Evolutionary conservation across 2,113 vertebrate genomes (phyloP), one percentile per base, ranked within the genome.

Genomic region (Malurus melanocephalus): DNA sequence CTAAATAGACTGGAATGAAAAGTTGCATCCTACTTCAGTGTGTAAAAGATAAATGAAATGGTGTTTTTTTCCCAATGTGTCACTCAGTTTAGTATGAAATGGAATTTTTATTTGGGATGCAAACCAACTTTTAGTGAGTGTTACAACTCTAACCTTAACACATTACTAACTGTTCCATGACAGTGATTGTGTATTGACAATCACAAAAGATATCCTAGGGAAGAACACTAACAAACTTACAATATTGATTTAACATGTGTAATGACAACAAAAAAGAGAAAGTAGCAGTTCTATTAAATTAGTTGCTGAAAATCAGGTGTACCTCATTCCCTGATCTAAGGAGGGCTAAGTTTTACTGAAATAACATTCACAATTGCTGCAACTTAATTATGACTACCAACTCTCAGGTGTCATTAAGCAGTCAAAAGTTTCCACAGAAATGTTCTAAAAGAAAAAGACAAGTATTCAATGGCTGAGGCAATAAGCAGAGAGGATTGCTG

Each of bases 41-140:
- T 65, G 53, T 90, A 69, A 27, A 83, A 66, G 40, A 83, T 80
- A 60, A 93, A 87, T 62, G 24, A 85, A 93, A 88, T 52, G 18
- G 46, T 82, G 8, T 5, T 93, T 76, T 76, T 91, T 95, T 67
- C 18, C 71, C 43, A 30, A 14, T 33, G 11, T 73, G 60, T 80
- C 68, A 88, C 35, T 74, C 65, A 64, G 26, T 80, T 94, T 79
- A 85, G 33, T 89, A 87, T 84, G 66, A 95, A 95, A 90, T 87
- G 13, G 42, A 73, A 40, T 51, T 94, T 87, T 86, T 76, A 80
- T 73, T 66, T 32, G 52, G 51, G 67, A 85, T 85, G 48, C 42
- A 88, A 81, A 78, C 38, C 35, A 78, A 65, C 81, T 86, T 87
- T 90, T 52, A 53, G 28, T 65, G 26, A 81, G 51, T 32, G 24